Evolutionary conservation across 1,140 invertebrate genomes (phyloP), one percentile per base, ranked within the genome.

Genomic region (Streblospio benedicti): DNA sequence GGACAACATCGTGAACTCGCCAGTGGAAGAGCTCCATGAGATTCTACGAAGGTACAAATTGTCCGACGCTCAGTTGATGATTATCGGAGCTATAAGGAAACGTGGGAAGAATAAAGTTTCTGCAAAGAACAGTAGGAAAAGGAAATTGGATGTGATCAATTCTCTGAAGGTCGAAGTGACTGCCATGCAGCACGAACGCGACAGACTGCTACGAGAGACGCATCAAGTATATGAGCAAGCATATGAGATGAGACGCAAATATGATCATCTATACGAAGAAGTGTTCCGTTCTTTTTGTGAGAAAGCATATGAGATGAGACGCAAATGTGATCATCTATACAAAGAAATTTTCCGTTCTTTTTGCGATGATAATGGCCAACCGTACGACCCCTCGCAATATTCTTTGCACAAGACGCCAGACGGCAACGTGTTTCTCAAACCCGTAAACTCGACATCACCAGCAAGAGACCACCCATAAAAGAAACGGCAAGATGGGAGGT

Each of bases 21-120:
- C 93, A 1, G 97, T 97, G 86, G 94, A 97, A 70, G 93, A 96
- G 77, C 97, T 97, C 77, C 97, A 96, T 76, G 93, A 97, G 74
- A 83, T 93, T n/a, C 79, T 97, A 18, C 90, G 90, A 60, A 94
- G 93, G 70, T 92, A 93, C 75, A 91, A 94, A 75, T 81, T 98
- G n/a, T 91, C 86, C 63, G 93, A 97, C 70, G 84, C 87, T n/a
- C 94, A 98, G 69, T 79, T 97, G 4, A 90, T 90, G 2, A 81
- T 97, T 25, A 95, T 97, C 59, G 81, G 93, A 64, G 93, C 97
- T 75, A 97, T 97, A 31, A 78, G 93, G 47, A 80, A 93, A 45
- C 79, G 92, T 47, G 93, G 92, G 18, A 94, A 94, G 77, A 95
- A 96, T 72, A 93, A 91, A n/a, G 89, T 94, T 16, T 91, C 91